Conservation (phyloP, 2,888 invertebrate genomes). For the Euzophera pinguis region DNA sequence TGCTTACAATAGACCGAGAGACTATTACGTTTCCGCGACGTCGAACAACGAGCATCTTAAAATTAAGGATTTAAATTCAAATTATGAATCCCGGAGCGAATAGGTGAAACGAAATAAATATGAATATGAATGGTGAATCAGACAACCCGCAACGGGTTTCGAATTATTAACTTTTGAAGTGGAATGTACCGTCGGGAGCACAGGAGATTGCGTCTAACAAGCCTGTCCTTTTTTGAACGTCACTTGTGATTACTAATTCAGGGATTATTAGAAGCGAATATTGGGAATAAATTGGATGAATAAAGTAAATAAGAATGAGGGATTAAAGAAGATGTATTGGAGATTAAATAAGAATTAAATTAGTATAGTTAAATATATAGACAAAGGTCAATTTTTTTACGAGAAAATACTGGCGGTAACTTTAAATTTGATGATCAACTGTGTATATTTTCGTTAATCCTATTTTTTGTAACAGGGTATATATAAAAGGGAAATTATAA, state of each 20-base stretch:
- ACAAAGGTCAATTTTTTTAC: too few species aligned
- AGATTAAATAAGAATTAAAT: too few species aligned
- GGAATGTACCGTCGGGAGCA: slow-evolving; percentile 52
- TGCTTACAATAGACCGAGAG: slow-evolving; percentile 39
- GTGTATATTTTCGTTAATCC: too few species aligned
- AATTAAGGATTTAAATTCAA: slow-evolving; percentile 72
- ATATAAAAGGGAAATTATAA: too few species aligned
- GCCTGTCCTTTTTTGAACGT: slow-evolving; percentile 52
- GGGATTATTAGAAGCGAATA: neutral
- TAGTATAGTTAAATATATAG: too few species aligned
- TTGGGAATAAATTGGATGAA: too few species aligned
- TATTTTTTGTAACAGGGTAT: too few species aligned
- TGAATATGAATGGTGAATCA: slow-evolving; percentile 78
- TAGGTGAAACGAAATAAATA: slow-evolving; percentile 68
- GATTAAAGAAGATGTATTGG: too few species aligned
- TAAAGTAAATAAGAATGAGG: too few species aligned
- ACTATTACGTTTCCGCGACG: slow-evolving; percentile 63
- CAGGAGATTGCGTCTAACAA: slow-evolving; percentile 40
- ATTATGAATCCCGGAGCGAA: slow-evolving; percentile 46
- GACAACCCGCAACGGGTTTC: slow-evolving; percentile 66
- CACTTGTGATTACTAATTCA: slow-evolving; percentile 22
- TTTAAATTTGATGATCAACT: too few species aligned
- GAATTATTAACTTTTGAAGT: slow-evolving; percentile 77
- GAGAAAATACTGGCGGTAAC: too few species aligned
- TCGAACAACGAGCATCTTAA: slow-evolving; percentile 67